phyloP scores from a whole-genome alignment of 2,888 invertebrate species.

The Xanthorhoe designata region DNA sequence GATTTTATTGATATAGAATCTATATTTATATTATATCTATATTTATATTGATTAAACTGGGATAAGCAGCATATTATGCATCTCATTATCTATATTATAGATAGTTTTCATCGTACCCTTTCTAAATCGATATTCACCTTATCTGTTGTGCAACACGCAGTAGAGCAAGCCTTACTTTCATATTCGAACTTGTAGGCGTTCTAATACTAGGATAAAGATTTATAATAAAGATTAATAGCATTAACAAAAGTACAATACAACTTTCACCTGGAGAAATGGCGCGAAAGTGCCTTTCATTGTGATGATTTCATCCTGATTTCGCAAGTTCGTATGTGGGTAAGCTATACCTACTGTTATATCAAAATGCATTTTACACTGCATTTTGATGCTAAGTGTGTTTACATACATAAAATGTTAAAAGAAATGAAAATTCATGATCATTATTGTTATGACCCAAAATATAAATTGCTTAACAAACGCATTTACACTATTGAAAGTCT shows the following conservation, averaged over 20 bases:
- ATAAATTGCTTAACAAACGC: not conserved
- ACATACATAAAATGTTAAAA: too few species aligned
- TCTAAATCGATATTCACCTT: constrained; percentile 52
- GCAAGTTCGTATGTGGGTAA: constrained; percentile 46
- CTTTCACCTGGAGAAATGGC: constrained; percentile 79
- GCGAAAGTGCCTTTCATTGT: constrained; percentile 63
- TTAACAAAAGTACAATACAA: constrained; percentile 81
- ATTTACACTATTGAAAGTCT: too few species aligned
- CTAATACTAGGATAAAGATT: constrained; percentile 74
- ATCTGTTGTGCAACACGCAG: constrained; percentile 57
- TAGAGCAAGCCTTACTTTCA: constrained; percentile 64
- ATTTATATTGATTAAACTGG: too few species aligned
- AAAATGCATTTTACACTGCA: not conserved
- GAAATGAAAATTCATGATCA: too few species aligned
- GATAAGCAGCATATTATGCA: too few species aligned
- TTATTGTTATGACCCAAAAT: too few species aligned
- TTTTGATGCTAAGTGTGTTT: not conserved
- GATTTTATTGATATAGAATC: too few species aligned
- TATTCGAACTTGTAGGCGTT: constrained; percentile 69
- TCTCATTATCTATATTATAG: too few species aligned
- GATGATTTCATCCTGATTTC: constrained; percentile 69
- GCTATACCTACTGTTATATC: constrained; percentile 29
- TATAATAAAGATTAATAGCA: constrained; percentile 74
- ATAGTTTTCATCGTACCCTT: constrained; percentile 40
- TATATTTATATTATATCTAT: too few species aligned